Percentiles rank a stretch among this genome's conserved stretches.
Evolutionary conservation across 2,113 vertebrate species (phyloP).

Genomic region (Choloepus hoffmanni): DNA sequence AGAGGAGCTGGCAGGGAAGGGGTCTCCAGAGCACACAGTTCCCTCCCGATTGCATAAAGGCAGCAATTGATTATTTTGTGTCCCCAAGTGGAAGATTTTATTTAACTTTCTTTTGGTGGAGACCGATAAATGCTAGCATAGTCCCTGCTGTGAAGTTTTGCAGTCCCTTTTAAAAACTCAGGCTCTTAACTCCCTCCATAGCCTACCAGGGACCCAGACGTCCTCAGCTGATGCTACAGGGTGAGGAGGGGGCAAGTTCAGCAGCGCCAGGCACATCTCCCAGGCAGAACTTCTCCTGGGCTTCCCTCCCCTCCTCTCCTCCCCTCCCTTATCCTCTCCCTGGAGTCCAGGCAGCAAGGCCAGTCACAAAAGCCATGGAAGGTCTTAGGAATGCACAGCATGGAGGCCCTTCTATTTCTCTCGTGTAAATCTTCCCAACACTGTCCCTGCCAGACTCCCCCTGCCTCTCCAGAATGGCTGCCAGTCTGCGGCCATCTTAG

Average conservation of each 20-base stretch:
- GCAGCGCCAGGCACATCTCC: too few relatives aligned
- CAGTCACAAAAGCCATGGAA: not conserved
- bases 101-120: slow-evolving; percentile 63
- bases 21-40: not conserved
- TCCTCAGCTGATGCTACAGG: not conserved
- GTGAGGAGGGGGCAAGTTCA: not conserved
- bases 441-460: not conserved
- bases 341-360: not conserved
- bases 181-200: slow-evolving; percentile 49
- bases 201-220: not conserved
- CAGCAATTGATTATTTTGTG: slow-evolving; percentile 58
- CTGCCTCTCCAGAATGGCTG: not conserved
- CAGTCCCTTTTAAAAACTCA: slow-evolving; percentile 51
- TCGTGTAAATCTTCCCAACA: not conserved
- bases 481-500: not conserved
- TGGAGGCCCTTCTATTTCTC: not conserved
- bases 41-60: not conserved
- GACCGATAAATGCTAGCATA: slow-evolving; percentile 62
- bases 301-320: not conserved
- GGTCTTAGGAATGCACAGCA: not conserved
- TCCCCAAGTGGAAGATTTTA: slow-evolving; percentile 58
- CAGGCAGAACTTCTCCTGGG: not conserved
- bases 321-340: too few relatives aligned
- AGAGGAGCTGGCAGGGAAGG: not conserved
- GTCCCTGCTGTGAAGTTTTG: slow-evolving; percentile 49